These are phyloP conservation scores for Nymphalis polychloros DNA, from an alignment of 2,888 invertebrate species.

Conservation along the genomic window DNA sequence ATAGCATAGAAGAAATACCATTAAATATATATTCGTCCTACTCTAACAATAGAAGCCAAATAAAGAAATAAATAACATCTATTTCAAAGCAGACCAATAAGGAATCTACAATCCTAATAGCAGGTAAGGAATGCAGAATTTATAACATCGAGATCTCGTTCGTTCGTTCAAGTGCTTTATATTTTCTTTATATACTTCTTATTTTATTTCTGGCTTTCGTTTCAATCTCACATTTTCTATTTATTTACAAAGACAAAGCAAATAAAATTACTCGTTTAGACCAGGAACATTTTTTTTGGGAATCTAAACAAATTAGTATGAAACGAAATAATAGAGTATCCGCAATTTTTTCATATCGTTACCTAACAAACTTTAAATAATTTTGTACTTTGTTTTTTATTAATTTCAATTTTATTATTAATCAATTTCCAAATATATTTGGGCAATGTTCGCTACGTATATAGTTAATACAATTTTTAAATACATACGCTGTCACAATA, in stretches of 20 bases:
- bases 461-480: no score
- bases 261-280: slow-evolving; percentile 20
- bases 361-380: neutral
- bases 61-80: slow-evolving; percentile 34
- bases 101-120: slow-evolving; percentile 30
- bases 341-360: neutral
- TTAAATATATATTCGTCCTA: neutral
- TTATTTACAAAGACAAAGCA: slow-evolving; percentile 35
- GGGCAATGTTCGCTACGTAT: neutral
- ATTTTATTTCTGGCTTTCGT: slow-evolving; percentile 44
- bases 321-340: neutral
- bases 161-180: slow-evolving; percentile 46
- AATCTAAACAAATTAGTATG: neutral
- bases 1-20: no score
- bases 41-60: slow-evolving; percentile 14
- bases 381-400: neutral
- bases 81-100: slow-evolving; percentile 36
- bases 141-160: slow-evolving; percentile 48
- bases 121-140: slow-evolving; percentile 46
- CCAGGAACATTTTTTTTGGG: neutral
- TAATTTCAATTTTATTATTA: neutral
- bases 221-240: slow-evolving; percentile 40
- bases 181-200: slow-evolving; percentile 47
- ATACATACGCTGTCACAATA: no score
- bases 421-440: neutral